These are phyloP conservation scores for Ammospiza maritima DNA, from an alignment of 2,797 vertebrate species.

Conservation along the genomic window DNA sequence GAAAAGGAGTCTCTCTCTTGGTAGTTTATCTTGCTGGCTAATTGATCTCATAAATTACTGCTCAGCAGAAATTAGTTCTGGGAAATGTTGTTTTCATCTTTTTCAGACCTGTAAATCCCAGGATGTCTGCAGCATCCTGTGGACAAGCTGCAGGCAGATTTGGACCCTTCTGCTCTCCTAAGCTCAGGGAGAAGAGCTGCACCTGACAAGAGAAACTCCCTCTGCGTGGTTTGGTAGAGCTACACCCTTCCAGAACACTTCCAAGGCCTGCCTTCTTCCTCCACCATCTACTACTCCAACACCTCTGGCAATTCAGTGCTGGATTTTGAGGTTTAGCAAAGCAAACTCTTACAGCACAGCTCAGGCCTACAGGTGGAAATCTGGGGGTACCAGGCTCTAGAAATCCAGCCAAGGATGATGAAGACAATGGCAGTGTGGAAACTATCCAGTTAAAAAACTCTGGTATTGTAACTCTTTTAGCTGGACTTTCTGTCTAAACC, in stretches of 20 bases:
- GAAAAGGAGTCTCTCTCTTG: background rate
- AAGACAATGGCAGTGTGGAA: background rate
- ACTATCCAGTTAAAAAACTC: background rate
- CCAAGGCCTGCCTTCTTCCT: background rate
- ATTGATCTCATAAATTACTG: background rate
- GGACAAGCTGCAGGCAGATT: background rate
- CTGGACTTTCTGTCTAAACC: background rate
- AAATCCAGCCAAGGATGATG: background rate
- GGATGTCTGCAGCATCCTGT: background rate
- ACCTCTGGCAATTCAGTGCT: background rate
- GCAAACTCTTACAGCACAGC: background rate
- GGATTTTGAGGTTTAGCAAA: background rate
- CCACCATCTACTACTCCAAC: background rate
- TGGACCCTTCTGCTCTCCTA: background rate
- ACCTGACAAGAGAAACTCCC: background rate
- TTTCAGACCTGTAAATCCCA: background rate
- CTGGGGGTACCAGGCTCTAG: background rate
- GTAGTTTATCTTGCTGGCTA: background rate
- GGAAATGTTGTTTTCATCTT: background rate
- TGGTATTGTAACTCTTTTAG: background rate
- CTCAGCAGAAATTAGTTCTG: background rate
- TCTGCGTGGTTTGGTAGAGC: background rate
- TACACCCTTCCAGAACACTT: background rate
- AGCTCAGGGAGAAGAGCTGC: background rate
- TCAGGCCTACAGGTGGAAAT: background rate